Percentiles rank a stretch among this genome's conserved stretches.
These are phyloP conservation scores for Odontesthes bonariensis DNA, from an alignment of 2,113 vertebrate genomes.

Conservation along the genomic window DNA sequence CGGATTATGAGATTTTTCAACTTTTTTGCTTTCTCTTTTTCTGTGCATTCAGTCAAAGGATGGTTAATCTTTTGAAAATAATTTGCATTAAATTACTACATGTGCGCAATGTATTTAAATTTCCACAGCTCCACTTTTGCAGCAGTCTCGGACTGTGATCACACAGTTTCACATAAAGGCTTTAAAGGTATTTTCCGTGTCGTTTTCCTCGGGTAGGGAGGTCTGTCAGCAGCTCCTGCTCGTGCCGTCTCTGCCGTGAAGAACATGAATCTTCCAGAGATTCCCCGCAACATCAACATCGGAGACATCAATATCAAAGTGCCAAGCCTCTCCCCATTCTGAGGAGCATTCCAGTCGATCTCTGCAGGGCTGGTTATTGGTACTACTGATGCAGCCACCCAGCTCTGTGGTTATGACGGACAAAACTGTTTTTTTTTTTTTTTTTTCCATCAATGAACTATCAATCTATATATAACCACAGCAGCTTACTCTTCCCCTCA, in stretches of 20 bases:
- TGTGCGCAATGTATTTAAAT: too few species aligned
- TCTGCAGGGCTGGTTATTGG: constrained; percentile 19
- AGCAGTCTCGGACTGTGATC: too few species aligned
- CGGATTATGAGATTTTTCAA: too few species aligned
- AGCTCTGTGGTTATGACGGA: constrained; percentile 13
- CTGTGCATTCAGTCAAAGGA: too few species aligned
- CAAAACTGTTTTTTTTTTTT: constrained; percentile 8
- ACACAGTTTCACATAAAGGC: neutral
- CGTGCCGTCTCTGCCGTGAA: constrained; percentile 93
- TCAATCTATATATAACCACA: constrained; percentile 13
- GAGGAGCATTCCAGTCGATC: constrained; percentile 50
- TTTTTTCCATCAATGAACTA: constrained; percentile 1
- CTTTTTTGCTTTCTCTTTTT: too few species aligned
- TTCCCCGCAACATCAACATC: constrained; percentile 96
- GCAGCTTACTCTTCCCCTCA: constrained; percentile 23
- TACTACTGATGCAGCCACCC: constrained; percentile 39
- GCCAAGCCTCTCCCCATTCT: constrained; percentile 93
- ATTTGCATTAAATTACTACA: neutral
- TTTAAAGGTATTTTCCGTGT: constrained; percentile 8
- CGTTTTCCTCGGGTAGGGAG: constrained; percentile 80
- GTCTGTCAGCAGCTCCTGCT: constrained; percentile 91
- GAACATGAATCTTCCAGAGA: constrained; percentile 95
- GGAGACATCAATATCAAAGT: constrained; percentile 97
- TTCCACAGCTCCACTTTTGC: too few species aligned
- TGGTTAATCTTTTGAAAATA: neutral